Conservation (phyloP, 2,113 vertebrate species). For the Forbesichthys agassizii region DNA sequence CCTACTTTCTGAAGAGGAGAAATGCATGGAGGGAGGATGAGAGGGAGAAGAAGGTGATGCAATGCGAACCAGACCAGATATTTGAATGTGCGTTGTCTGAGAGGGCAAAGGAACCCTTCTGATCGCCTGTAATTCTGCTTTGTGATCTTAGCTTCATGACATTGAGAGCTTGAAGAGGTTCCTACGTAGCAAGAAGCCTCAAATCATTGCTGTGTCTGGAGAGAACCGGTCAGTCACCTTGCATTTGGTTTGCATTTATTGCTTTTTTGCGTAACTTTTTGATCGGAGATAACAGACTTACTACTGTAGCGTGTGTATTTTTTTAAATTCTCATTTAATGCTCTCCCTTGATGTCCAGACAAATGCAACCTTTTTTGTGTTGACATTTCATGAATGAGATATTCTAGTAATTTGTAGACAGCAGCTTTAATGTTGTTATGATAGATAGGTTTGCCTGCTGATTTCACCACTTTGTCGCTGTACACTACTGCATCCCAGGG, state of each 20-base stretch:
- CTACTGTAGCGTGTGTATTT: too few relatives aligned
- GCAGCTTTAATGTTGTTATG: too few relatives aligned
- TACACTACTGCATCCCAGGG: constrained; percentile 70
- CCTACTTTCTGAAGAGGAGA: constrained; percentile 88
- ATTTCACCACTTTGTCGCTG: neutral
- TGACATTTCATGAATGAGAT: too few relatives aligned
- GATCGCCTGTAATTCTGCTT: neutral
- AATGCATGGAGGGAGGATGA: constrained; percentile 91
- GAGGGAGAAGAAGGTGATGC: constrained; percentile 83
- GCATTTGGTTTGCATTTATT: neutral
- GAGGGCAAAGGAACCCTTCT: neutral
- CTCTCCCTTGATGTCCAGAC: too few relatives aligned
- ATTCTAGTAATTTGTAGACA: too few relatives aligned
- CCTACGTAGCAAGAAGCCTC: constrained; percentile 88
- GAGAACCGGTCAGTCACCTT: constrained; percentile 82
- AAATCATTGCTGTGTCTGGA: constrained; percentile 85
- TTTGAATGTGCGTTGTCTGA: neutral
- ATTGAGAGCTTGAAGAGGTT: constrained; percentile 91
- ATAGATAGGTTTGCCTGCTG: too few relatives aligned
- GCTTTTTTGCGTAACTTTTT: neutral
- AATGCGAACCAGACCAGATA: neutral
- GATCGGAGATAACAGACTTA: too few relatives aligned
- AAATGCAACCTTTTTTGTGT: too few relatives aligned
- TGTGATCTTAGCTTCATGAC: constrained; percentile 79
- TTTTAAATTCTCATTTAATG: too few relatives aligned